Evolutionary conservation across 2,888 invertebrate species (phyloP), one percentile per base, ranked within the genome.

Genomic region (Mactromeris polynyma): DNA sequence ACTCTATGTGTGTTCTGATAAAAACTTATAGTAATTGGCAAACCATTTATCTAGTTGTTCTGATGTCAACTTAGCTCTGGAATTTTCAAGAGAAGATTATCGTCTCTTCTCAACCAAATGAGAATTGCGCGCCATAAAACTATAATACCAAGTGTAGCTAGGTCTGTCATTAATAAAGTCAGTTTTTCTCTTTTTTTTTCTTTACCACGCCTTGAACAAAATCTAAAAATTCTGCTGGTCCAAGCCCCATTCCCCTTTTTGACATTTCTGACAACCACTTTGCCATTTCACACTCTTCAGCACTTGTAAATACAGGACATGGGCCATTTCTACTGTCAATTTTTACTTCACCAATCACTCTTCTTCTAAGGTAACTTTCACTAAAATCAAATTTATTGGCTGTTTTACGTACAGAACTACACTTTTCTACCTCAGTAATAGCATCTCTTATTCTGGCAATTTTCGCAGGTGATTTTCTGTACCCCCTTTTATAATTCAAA

Each of bases 51-150:
- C 86, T n/a, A 79, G 38, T 38, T 85, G 46, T 54, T 33, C 19
- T 33, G 38, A n/a, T 19, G 79, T 89, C 0, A 89, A 40, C 78
- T 86, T 89, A 26, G 89, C 58, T 17, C 89, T 46, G 1, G 69
- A 83, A 83, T 69, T 83, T 73, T 83, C 83, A 9, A 73, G 51
- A 1, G 77, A 42, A 26, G 83, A 83, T 33, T 83, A 77, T n/a
- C 77, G 40, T 33, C 83, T 40, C 19, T 42, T 42, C 31, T 83
- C 73, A 4, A 73, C 77, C 19, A 77, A 42, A 77, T 83, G 77
- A 31, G 73, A 40, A 46, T 77, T 83, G 0, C 77, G 33, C 19
- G 83, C 83, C 83, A 77, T 83, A n/a, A 73, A 51, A 54, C 54
- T 81, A 21, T 81, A 81, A 33, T 81, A 81, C 81, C 81, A 51